phyloP scores from a whole-genome alignment of 2,888 invertebrate species.

The Drosophila differens region DNA sequence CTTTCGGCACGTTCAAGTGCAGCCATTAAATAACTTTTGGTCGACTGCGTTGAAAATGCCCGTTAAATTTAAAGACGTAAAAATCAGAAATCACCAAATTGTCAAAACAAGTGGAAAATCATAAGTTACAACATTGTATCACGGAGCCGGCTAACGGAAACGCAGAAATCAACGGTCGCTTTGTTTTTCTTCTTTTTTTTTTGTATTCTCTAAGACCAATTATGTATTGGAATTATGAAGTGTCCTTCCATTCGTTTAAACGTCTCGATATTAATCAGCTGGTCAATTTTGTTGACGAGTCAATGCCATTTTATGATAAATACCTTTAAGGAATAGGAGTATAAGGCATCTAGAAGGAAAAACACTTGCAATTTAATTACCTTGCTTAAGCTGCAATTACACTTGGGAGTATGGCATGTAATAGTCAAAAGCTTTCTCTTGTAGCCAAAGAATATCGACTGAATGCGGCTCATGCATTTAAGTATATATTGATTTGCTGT shows the following conservation, averaged over 20 bases:
- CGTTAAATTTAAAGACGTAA: slow-evolving; percentile 63
- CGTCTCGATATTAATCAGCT: neutral
- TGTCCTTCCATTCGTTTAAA: neutral
- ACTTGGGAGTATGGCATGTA: neutral
- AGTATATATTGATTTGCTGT: slow-evolving; percentile 67
- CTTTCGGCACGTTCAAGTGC: slow-evolving; percentile 76
- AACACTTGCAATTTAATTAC: neutral
- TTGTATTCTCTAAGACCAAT: neutral
- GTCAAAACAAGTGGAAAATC: slow-evolving; percentile 78
- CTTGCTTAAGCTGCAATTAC: neutral
- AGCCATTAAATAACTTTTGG: slow-evolving; percentile 73
- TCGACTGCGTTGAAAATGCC: slow-evolving; percentile 61
- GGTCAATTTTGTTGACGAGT: neutral
- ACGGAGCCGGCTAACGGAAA: slow-evolving; percentile 53
- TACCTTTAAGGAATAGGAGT: neutral
- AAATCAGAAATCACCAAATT: slow-evolving; percentile 70
- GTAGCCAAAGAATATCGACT: slow-evolving; percentile 28
- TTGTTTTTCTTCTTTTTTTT: neutral
- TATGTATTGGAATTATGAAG: neutral
- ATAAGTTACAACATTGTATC: slow-evolving; percentile 60
- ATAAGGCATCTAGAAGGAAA: neutral
- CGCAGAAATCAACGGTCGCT: slow-evolving; percentile 44
- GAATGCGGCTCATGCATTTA: slow-evolving; percentile 46
- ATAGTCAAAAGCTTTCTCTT: neutral
- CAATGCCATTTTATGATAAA: neutral